Evolutionary conservation across 2,888 invertebrate species (phyloP).

Genomic region (Xestia sexstrigata): DNA sequence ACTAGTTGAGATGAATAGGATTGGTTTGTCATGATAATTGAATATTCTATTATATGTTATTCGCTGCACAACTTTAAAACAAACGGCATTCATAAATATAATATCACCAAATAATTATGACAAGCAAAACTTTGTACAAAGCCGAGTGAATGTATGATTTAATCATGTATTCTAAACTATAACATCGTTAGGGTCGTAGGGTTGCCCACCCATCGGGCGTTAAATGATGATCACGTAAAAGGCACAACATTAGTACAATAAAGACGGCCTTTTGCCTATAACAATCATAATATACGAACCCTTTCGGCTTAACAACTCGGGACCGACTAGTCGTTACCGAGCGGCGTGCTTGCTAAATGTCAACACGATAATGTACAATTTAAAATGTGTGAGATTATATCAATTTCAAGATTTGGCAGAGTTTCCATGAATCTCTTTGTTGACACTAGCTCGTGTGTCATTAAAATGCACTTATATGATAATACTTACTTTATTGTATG

Average conservation of each 20-base stretch:
- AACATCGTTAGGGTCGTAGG: constrained; percentile 69
- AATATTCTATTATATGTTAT: constrained; percentile 23
- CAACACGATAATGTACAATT: constrained; percentile 79
- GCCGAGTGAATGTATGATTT: constrained; percentile 66
- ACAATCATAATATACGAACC: constrained; percentile 86
- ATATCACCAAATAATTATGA: constrained; percentile 55
- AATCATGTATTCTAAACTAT: constrained; percentile 73
- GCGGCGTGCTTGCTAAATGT: constrained; percentile 74
- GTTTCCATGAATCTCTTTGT: constrained; percentile 11
- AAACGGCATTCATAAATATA: constrained; percentile 48
- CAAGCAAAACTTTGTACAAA: constrained; percentile 50
- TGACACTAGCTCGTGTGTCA: not conserved
- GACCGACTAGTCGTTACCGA: constrained; percentile 75
- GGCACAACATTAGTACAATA: constrained; percentile 85
- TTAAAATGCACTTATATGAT: constrained; percentile 9
- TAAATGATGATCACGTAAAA: constrained; percentile 84
- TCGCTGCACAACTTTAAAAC: constrained; percentile 36
- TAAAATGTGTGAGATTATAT: constrained; percentile 72
- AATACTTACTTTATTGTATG: not conserved
- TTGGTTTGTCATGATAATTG: constrained; percentile 20
- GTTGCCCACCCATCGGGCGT: constrained; percentile 72
- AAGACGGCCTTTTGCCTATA: constrained; percentile 84
- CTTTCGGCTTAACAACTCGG: constrained; percentile 75
- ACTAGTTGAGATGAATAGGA: constrained; percentile 27
- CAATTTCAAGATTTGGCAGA: constrained; percentile 52